Base-by-base conservation (phyloP, 2,888 invertebrate species). In the Lamellibrachia satsuma region DNA sequence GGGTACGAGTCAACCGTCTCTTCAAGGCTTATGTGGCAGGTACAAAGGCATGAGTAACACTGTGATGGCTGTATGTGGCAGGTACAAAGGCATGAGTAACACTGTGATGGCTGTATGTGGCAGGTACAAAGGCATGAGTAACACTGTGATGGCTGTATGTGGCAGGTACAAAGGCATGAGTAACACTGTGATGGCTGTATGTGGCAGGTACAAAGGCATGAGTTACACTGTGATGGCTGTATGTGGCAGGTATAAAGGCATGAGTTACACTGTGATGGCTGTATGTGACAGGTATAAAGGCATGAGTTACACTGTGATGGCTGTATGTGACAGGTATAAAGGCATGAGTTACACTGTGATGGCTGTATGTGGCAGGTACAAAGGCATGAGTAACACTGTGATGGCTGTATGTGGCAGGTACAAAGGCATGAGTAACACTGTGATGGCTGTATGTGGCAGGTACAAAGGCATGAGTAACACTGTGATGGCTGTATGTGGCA, bases 341-440 rank as follows among this genome's bases (percentile, higher is more conserved):
- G 97, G 97, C 27, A 97, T 97, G 95, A 97, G 97, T 51, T 98
- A 98, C 96, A n/a, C n/a, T n/a, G n/a, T n/a, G n/a, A n/a, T n/a
- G n/a, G n/a, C n/a, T n/a, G n/a, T n/a, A n/a, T n/a, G n/a, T n/a
- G n/a, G n/a, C n/a, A n/a, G n/a, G 15, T 60, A 22, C 22, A 60
- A 22, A 22, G 75, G 2, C 75, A 75, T 22, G 15, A 75, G n/a
- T 3, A 6, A 22, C 75, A 15, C 2, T 75, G 52, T 91, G 39
- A 27, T 52, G 52, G 39, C 22, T 15, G 15, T 91, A n/a, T 90
- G 22, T 92, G 55, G 52, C 92, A 97, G 97, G 94, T 97, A 97
- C 94, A 98, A 98, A 95, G 97, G 97, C 27, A 97, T 97, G 95
- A 97, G 97, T 51, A n/a, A n/a, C n/a, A n/a, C n/a, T n/a, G n/a